Evolutionary conservation across 1,140 invertebrate species (phyloP), one percentile per base, ranked within the genome.

Genomic region (Triops longicaudatus): DNA sequence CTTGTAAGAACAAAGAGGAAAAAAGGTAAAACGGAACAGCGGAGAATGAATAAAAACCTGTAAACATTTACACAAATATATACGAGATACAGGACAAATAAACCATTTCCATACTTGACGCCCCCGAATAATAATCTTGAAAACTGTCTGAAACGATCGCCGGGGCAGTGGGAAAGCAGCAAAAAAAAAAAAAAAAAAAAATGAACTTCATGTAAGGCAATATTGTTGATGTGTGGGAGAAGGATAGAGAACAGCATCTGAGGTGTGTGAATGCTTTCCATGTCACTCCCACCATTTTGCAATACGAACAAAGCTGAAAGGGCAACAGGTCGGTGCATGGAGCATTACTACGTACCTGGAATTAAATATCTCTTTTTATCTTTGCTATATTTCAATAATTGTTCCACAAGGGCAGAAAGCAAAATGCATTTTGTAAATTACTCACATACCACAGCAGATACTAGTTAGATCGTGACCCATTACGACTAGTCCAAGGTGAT

Each of bases 321-420:
- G 50, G 9, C 50, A 63, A 63, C 50, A 63, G 50, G 50, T 63
- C 50, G 50, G 50, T 63, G 50, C 50, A n/a, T 63, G 50, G 50
- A 63, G 14, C 14, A n/a, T 63, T 63, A 63, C 17, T 63, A 17
- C 50, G 22, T 22, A 17, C 22, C 22, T 63, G 17, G 22, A 22
- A 63, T 14, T 22, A 63, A 17, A 63, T 10, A 63, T 22, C 14
- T 63, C n/a, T n/a, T n/a, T n/a, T n/a, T n/a, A 14, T 63, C 50
- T 63, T 1, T 7, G 2, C 31, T 37, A 37, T 37, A 37, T 37
- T 37, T 37, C 31, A 37, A 37, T 37, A 37, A 37, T 37, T 37
- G 31, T 7, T 37, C 7, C 31, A 37, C 31, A 37, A 37, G 7
- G 7, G 31, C 31, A 37, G 31, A 37, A 2, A 37, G 31, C 31